phyloP scores from a whole-genome alignment of 2,797 vertebrate genomes.

The Glossophaga mutica region DNA sequence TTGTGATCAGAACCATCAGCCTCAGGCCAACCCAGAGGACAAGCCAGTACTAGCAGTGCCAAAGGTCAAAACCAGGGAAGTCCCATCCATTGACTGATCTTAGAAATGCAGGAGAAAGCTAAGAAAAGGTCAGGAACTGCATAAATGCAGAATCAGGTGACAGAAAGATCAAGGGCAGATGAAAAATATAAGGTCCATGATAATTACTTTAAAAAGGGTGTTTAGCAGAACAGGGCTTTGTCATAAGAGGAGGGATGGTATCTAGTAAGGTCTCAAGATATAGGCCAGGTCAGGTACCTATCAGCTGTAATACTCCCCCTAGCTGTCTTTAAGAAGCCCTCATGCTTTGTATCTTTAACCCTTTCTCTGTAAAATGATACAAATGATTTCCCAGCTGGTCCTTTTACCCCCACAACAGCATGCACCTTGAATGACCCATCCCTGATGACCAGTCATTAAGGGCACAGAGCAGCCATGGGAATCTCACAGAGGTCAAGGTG shows the following conservation, averaged over 20 bases:
- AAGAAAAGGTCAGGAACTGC: not conserved
- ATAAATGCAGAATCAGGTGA: not conserved
- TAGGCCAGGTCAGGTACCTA: not conserved
- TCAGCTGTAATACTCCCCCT: not conserved
- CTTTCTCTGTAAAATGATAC: conserved; percentile 63
- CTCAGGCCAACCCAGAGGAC: not conserved
- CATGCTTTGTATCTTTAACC: conserved; percentile 48
- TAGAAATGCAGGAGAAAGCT: not conserved
- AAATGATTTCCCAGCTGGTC: conserved; percentile 51
- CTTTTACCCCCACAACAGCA: conserved; percentile 32
- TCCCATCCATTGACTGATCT: not conserved
- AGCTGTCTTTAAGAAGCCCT: conserved; percentile 56
- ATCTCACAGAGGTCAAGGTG: conserved; percentile 50
- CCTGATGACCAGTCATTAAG: conserved; percentile 54
- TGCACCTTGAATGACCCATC: conserved; percentile 39
- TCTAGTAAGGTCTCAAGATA: not conserved
- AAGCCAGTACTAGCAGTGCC: not conserved
- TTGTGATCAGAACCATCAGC: not conserved
- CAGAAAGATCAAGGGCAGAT: not conserved
- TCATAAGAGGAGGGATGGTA: not conserved
- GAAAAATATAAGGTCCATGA: not conserved
- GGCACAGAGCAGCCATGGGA: conserved; percentile 19
- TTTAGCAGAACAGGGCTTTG: not conserved
- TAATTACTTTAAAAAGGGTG: not conserved
- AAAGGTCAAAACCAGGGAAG: not conserved